phyloP scores from a whole-genome alignment of 2,888 invertebrate species.

The Cheilosia pagana region DNA sequence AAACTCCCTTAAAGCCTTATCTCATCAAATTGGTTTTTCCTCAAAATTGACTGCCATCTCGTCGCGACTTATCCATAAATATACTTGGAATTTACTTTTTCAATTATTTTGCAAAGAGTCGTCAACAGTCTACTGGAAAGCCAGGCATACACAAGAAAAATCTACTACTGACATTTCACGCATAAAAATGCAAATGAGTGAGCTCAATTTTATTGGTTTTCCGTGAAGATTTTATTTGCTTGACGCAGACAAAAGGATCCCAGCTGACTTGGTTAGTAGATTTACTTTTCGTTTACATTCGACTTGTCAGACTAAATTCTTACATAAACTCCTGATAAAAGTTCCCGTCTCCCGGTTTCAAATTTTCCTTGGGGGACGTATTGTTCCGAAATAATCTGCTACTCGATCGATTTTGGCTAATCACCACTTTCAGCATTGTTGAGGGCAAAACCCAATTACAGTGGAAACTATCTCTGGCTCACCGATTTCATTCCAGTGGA shows the following conservation, averaged over 20 bases:
- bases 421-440: slow-evolving; percentile 1
- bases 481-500: not conserved
- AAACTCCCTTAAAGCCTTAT: too few relatives aligned
- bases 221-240: not conserved
- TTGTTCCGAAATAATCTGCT: not conserved
- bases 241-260: not conserved
- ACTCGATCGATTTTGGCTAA: slow-evolving; percentile 11
- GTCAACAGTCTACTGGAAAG: not conserved
- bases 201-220: not conserved
- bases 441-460: slow-evolving; percentile 6
- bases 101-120: not conserved
- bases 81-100: not conserved
- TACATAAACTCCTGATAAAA: not conserved
- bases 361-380: not conserved
- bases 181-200: slow-evolving; percentile 11
- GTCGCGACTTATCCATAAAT: not conserved
- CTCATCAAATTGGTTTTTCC: too few relatives aligned
- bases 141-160: too few relatives aligned
- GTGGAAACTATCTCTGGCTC: not conserved
- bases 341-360: not conserved
- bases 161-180: not conserved
- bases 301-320: too few relatives aligned
- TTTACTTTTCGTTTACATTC: not conserved
- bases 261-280: not conserved
- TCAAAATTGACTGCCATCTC: not conserved